phyloP scores from a whole-genome alignment of 2,113 vertebrate genomes.

The Scopus umbretta region DNA sequence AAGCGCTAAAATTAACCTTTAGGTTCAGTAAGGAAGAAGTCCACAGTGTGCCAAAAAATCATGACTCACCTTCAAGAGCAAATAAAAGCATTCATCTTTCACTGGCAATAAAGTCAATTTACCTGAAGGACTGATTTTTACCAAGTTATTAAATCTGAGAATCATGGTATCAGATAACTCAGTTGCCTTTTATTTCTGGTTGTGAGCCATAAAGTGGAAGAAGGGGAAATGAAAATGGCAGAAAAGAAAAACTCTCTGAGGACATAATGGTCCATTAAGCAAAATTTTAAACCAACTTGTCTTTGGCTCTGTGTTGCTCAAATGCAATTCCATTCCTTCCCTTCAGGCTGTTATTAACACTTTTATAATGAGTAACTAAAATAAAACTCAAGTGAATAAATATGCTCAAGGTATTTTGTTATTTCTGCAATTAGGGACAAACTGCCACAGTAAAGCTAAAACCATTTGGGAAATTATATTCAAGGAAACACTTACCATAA shows the following conservation, averaged over 20 bases:
- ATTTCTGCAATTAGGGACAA: conserved; percentile 35
- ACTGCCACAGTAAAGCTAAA: not conserved
- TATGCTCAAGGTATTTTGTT: not conserved
- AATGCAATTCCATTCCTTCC: not conserved
- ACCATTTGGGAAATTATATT: conserved; percentile 20
- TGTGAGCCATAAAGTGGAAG: not conserved
- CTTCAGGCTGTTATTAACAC: conserved; percentile 26
- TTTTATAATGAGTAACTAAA: conserved; percentile 33
- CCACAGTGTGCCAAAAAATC: not conserved
- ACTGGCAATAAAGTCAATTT: not conserved
- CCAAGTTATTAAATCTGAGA: not conserved
- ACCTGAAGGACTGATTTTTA: not conserved
- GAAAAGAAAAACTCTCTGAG: not conserved
- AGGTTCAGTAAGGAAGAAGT: not conserved
- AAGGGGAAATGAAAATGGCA: not conserved
- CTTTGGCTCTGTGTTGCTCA: not conserved
- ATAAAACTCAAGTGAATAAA: conserved; percentile 36
- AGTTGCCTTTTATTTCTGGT: not conserved
- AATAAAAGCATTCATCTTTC: not conserved
- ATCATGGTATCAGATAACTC: not conserved
- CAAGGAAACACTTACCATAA: not conserved
- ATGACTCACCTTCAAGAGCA: not conserved
- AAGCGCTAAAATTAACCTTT: not conserved
- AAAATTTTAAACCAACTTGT: conserved; percentile 2
- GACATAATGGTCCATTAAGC: not conserved